A percentile compares a stretch with the other conserved stretches of the same genome.
Conservation (phyloP, 2,113 vertebrate species). For the Solenodon paradoxus region DNA sequence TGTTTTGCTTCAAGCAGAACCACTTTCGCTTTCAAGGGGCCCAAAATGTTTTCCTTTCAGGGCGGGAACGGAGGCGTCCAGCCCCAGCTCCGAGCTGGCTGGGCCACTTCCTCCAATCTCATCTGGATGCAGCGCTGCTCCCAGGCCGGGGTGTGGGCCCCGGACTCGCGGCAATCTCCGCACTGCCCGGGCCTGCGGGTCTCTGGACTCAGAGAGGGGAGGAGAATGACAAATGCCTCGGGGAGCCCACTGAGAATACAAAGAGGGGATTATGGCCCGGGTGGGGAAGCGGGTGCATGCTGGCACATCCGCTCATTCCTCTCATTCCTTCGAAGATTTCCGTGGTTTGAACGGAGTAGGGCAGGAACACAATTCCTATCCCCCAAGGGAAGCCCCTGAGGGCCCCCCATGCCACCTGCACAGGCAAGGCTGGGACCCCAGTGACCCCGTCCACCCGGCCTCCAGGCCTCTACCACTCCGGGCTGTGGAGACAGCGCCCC, state of each 20-base stretch:
- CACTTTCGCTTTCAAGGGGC: conserved; percentile 26
- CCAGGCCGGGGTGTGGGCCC: not conserved
- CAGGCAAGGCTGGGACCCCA: no score
- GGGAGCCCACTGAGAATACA: conserved; percentile 58
- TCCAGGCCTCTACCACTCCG: no score
- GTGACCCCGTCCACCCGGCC: no score
- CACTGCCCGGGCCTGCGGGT: not conserved
- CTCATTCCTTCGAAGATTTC: conserved; percentile 78
- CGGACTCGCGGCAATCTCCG: no score
- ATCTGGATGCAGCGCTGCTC: not conserved
- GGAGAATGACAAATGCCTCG: conserved; percentile 61
- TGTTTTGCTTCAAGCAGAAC: not conserved
- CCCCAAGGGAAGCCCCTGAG: no score
- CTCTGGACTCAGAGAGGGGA: conserved; percentile 60
- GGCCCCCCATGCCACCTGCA: not conserved
- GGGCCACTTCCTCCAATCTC: not conserved
- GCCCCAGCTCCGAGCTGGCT: not conserved
- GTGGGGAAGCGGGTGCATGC: conserved; percentile 55
- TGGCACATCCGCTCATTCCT: conserved; percentile 77
- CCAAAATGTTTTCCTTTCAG: not conserved
- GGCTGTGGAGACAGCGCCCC: no score
- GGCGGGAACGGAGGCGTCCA: not conserved
- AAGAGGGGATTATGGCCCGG: conserved; percentile 72
- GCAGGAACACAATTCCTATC: conserved; percentile 53
- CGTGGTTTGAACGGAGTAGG: not conserved